Percentiles rank a stretch among this genome's conserved stretches.
phyloP scores from a whole-genome alignment of 2,797 vertebrate genomes.

The Pipistrellus pipistrellus region DNA sequence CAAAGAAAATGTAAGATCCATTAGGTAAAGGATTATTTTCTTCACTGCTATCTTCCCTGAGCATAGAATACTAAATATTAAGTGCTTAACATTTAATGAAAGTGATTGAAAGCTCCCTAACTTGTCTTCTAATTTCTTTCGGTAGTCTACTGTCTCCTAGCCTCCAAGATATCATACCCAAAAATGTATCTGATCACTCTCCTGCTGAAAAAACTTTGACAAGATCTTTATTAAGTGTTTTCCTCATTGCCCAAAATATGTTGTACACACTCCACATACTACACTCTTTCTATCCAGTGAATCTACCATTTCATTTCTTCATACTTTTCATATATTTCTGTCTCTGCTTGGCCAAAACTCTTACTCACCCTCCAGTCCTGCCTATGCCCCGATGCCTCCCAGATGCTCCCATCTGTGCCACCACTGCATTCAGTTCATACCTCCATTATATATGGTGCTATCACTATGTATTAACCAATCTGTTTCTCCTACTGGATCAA shows the following conservation, averaged over 20 bases:
- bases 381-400: background rate
- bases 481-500: background rate
- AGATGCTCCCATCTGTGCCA: background rate
- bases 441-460: background rate
- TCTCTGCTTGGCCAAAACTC: background rate
- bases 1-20: slow-evolving; percentile 41
- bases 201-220: slow-evolving; percentile 9
- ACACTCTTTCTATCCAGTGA: background rate
- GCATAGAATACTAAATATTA: slow-evolving; percentile 44
- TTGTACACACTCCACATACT: background rate
- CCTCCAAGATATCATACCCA: background rate
- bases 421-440: background rate
- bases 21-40: background rate
- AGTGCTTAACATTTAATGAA: background rate
- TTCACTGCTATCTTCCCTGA: background rate
- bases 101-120: slow-evolving; percentile 21
- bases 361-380: background rate
- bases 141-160: background rate
- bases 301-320: slow-evolving; percentile 31
- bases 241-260: slow-evolving; percentile 29
- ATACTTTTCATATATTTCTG: background rate
- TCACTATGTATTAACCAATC: background rate
- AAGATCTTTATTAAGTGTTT: background rate
- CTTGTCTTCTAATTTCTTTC: background rate
- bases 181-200: slow-evolving; percentile 11